These are phyloP conservation scores for Teinopalpus imperialis DNA, from an alignment of 2,888 invertebrate genomes.

Conservation along the genomic window DNA sequence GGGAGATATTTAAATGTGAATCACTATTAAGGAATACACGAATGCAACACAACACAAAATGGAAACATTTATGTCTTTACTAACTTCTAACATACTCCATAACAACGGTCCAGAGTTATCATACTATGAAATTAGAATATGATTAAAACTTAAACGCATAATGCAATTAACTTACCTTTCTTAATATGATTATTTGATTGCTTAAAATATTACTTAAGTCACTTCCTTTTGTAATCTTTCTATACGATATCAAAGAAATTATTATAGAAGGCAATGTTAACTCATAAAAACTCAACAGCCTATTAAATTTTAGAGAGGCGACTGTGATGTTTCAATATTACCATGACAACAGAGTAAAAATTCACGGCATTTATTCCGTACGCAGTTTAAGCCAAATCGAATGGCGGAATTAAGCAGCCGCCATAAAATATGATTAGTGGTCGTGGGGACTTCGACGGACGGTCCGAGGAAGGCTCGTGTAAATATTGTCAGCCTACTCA, in stretches of 20 bases:
- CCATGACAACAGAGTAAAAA: conserved; percentile 31
- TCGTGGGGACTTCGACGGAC: conserved; percentile 47
- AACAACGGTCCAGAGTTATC: too few species aligned
- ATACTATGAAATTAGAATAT: too few species aligned
- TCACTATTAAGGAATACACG: too few species aligned
- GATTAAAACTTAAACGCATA: too few species aligned
- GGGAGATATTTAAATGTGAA: conserved; percentile 24
- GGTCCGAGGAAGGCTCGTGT: conserved; percentile 52
- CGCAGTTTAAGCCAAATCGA: conserved; percentile 66
- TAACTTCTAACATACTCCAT: too few species aligned
- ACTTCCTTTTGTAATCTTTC: too few species aligned
- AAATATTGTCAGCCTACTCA: conserved; percentile 60
- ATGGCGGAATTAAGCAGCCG: conserved; percentile 53
- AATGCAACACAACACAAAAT: conserved; percentile 11
- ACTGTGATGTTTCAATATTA: conserved; percentile 19
- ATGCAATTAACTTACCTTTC: too few species aligned
- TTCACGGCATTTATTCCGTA: conserved; percentile 38
- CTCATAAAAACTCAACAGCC: too few species aligned
- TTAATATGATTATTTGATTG: too few species aligned
- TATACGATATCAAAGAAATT: too few species aligned
- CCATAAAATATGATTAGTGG: conserved; percentile 79
- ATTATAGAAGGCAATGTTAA: too few species aligned
- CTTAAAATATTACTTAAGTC: too few species aligned
- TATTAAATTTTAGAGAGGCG: conserved; percentile 14
- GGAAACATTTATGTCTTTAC: conserved; percentile 6